These are phyloP conservation scores for Schizopygopsis malacanthus DNA, from an alignment of 2,797 vertebrate species.

Conservation along the genomic window DNA sequence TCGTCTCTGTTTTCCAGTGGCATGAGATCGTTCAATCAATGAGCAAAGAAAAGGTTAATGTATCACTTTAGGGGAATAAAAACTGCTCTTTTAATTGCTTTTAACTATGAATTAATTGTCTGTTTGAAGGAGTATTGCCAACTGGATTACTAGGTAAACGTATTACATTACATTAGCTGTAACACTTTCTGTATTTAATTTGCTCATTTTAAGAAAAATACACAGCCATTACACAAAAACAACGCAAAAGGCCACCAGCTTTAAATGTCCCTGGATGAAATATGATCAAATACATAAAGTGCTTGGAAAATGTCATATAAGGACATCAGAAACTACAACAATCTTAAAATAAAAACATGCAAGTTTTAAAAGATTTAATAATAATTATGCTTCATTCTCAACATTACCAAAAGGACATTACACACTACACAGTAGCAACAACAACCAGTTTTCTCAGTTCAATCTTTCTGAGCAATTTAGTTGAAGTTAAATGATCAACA, in stretches of 20 bases:
- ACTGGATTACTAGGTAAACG: too few species aligned
- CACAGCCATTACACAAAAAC: not conserved
- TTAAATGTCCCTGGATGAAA: too few species aligned
- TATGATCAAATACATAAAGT: too few species aligned
- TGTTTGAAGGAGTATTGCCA: not conserved
- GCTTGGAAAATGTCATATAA: too few species aligned
- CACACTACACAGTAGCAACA: not conserved
- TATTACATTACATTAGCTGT: not conserved
- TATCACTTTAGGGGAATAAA: not conserved
- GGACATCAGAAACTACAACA: too few species aligned
- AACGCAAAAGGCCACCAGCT: too few species aligned
- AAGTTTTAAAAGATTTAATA: not conserved
- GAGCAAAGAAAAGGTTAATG: not conserved
- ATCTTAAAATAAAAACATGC: too few species aligned
- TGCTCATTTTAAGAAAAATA: not conserved
- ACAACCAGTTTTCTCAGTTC: not conserved
- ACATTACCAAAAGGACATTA: not conserved
- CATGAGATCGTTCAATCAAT: not conserved
- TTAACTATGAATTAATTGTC: not conserved
- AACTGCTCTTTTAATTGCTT: constrained; percentile 2
- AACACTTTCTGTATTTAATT: not conserved
- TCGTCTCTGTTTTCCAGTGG: not conserved
- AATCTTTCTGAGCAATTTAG: not conserved
- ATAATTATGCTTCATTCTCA: not conserved
- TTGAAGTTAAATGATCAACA: not conserved